Percentiles rank a stretch among this genome's conserved stretches.
phyloP scores from a whole-genome alignment of 2,888 invertebrate genomes.

The Volucella inflata region DNA sequence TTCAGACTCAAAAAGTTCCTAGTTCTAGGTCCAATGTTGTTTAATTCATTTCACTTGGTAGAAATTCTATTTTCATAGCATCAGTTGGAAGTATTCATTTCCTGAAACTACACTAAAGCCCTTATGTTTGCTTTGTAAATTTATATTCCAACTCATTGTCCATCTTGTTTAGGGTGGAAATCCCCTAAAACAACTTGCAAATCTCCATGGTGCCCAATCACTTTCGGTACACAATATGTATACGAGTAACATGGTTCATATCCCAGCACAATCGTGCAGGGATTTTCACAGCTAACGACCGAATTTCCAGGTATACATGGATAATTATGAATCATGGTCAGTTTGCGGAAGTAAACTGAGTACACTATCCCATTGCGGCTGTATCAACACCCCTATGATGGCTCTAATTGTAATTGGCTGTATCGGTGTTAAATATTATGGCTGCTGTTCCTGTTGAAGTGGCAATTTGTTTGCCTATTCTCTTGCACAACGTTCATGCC shows the following conservation, averaged over 20 bases:
- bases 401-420: slow-evolving; percentile 69
- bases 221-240: neutral
- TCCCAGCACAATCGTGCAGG: neutral
- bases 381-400: slow-evolving; percentile 61
- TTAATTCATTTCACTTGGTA: too few species aligned
- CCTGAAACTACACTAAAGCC: too few species aligned
- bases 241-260: slow-evolving; percentile 14
- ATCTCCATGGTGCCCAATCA: neutral
- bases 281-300: slow-evolving; percentile 27
- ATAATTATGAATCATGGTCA: slow-evolving; percentile 73
- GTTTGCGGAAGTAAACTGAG: slow-evolving; percentile 65
- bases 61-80: too few species aligned
- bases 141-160: too few species aligned
- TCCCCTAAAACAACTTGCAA: neutral
- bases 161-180: too few species aligned
- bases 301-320: slow-evolving; percentile 61
- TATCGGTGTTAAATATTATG: slow-evolving; percentile 35
- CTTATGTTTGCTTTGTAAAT: too few species aligned
- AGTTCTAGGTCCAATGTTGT: too few species aligned
- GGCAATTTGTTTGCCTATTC: slow-evolving; percentile 65
- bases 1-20: too few species aligned
- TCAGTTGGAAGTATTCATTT: too few species aligned
- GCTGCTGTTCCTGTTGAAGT: slow-evolving; percentile 35
- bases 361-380: slow-evolving; percentile 41
- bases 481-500: neutral